Evolutionary conservation across 2,888 invertebrate species (phyloP), one percentile per base, ranked within the genome.

Genomic region (Galeopsomyia nigrocyanea): DNA sequence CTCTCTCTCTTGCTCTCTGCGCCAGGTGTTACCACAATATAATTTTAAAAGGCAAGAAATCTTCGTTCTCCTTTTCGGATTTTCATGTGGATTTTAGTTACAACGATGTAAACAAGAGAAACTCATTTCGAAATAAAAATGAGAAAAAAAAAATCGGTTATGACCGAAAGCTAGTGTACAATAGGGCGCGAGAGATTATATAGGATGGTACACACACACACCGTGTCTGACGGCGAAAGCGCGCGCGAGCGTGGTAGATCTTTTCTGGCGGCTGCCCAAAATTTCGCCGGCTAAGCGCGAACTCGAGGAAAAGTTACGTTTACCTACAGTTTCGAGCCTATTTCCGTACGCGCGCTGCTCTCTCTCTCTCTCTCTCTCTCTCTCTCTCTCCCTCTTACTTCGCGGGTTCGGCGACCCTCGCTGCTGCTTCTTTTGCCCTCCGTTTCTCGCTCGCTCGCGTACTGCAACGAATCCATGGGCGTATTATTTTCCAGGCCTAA

Each of bases 241-340:
- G 58, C 53, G 14, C 0, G 10, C 16, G 16, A 60, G 31, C 16
- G 50, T 13, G 22, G 49, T 26, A 19, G 80, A 81, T 82, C 80
- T 82, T 82, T 26, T 80, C 81, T 84, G 83, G 84, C 83, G 76
- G 76, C 78, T 79, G 78, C 83, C 83, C 84, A 84, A 83, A 81
- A n/a, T n/a, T 79, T 79, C 80, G 79, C 77, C 78, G 79, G 80
- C 76, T 80, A 76, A 78, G 79, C 79, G 78, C 78, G 76, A 78
- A 77, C 78, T 79, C 79, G 76, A 76, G 79, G 82, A 82, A 82
- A 82, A 83, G 80, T 82, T 80, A 79, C 81, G 82, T 82, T 83
- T 82, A 83, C 80, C 83, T 83, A 81, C 82, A 82, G 78, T 82
- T 83, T 82, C 82, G 79, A 82, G 78, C 81, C 83, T 83, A 84